phyloP scores from a whole-genome alignment of 1,140 invertebrate genomes.

The Stegodyphus mimosarum region DNA sequence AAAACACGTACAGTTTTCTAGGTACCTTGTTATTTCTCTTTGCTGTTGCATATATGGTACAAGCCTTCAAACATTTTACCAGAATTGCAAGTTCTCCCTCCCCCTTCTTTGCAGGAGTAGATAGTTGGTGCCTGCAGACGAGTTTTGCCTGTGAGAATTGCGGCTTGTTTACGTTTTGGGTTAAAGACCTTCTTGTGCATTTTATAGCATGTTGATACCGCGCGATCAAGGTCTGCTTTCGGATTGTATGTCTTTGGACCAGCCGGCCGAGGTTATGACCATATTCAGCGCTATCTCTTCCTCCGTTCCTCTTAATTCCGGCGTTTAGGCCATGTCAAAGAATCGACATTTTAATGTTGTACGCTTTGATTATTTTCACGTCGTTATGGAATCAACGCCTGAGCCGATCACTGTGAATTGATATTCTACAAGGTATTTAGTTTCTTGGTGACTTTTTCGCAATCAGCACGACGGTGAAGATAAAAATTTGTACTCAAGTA shows the following conservation, averaged over 20 bases:
- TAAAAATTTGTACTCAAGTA: no score
- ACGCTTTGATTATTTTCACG: not conserved
- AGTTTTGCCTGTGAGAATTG: not conserved
- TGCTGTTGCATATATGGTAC: not conserved
- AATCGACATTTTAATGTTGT: not conserved
- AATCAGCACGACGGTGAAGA: no score
- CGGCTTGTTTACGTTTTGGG: slow-evolving; percentile 53
- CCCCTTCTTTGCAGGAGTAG: not conserved
- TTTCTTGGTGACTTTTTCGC: no score
- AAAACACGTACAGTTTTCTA: not conserved
- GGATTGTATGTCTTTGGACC: slow-evolving; percentile 5
- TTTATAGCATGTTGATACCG: not conserved
- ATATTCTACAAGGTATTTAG: not conserved
- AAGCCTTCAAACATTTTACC: not conserved
- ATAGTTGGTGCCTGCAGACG: not conserved
- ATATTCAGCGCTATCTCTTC: slow-evolving; percentile 20
- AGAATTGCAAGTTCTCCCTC: not conserved
- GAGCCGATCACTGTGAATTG: not conserved
- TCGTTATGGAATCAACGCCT: not conserved
- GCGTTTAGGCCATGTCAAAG: not conserved
- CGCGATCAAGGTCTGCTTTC: slow-evolving; percentile 30
- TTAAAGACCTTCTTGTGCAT: slow-evolving; percentile 47
- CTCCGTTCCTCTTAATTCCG: not conserved
- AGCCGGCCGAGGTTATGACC: slow-evolving; percentile 46
- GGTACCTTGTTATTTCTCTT: not conserved